Base-by-base conservation (phyloP, 2,113 vertebrate genomes). In the Benitochromis conjunctus region DNA sequence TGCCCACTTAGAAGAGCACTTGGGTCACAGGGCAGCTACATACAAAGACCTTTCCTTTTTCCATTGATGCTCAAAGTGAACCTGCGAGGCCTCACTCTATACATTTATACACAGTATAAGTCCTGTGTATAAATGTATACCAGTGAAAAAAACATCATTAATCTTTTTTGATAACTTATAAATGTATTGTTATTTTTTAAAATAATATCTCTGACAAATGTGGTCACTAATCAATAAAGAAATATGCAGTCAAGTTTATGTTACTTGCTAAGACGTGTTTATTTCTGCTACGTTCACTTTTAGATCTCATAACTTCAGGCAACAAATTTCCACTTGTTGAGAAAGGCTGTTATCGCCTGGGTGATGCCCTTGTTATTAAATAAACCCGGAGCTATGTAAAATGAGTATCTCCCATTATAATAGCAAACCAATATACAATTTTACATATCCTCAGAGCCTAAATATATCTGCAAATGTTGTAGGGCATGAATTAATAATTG, bases 401-500 rank as follows among this genome's bases (percentile, higher is more conserved):
- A 88, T 83, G 41, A 88, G 62, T 86, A 85, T 66, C n/a, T 78
- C 19, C 11, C 13, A 58, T 82, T 71, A 83, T 9, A 90, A 79
- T 84, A 34, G 34, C 58, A 87, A 87, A 69, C 77, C 41, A 66
- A 71, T 81, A 79, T 56, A 62, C 18, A 24, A 19, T 9, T n/a
- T 4, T 56, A n/a, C 48, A 84, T 55, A 66, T 48, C 38, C 60
- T 71, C 34, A 64, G n/a, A 80, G 57, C 34, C 62, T 21, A 74
- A 48, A 85, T 56, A 19, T 71, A 82, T 86, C 74, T 46, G 14
- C 9, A 1, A 58, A 31, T 21, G 79, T 86, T 83, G 81, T 16
- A 76, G 79, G 83, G 85, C 29, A 80, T 84, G 88, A 90, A 90
- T 92, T 88, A 91, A 89, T 88, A 81, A 85, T 87, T 56, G 57